Evolutionary conservation across 2,888 invertebrate species (phyloP), one percentile per base, ranked within the genome.

Genomic region (Neelides folsomi): DNA sequence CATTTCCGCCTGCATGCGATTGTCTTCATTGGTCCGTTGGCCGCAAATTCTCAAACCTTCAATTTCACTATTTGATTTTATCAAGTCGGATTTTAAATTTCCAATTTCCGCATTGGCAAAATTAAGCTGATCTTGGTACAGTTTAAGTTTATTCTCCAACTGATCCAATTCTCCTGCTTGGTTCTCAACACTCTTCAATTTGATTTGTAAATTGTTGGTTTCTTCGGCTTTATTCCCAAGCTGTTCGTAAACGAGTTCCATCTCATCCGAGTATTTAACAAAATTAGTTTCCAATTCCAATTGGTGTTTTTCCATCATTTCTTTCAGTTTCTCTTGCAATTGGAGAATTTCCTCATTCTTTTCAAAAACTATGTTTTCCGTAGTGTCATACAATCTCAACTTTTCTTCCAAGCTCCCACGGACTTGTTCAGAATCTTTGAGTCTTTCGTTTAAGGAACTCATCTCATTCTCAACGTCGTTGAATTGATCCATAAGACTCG

Each of bases 391-490:
- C 35, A 52, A 50, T 20, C 43, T 49, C 2, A 58, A 4, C 5
- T 49, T 36, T 49, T 58, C 58, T 46, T 58, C 55, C 1, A 27
- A 7, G 27, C 27, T 27, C 27, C 27, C 27, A 12, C 10, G 16
- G 12, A 35, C 13, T 35, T 49, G 35, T 41, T 57, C 57, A 7
- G 55, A 51, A 10, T 57, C 57, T 37, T 57, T 57, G 8, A 57
- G 34, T n/a, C 57, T 47, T 3, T 51, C 20, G 15, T 52, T 49
- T 47, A 57, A 46, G 2, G 55, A 53, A 41, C 57, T 55, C 6
- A 57, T 53, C 12, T 55, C 53, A 15, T 48, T 27, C 35, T 57
- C 57, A 5, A 51, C 44, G 16, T 57, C 57, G 42, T 57, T 57
- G 19, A 57, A 20, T 19, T 57, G 57, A 36, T 57, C 57, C 36